Evolutionary conservation across 2,113 vertebrate species (phyloP), one percentile per base, ranked within the genome.

Genomic region (Poecilia latipinna): DNA sequence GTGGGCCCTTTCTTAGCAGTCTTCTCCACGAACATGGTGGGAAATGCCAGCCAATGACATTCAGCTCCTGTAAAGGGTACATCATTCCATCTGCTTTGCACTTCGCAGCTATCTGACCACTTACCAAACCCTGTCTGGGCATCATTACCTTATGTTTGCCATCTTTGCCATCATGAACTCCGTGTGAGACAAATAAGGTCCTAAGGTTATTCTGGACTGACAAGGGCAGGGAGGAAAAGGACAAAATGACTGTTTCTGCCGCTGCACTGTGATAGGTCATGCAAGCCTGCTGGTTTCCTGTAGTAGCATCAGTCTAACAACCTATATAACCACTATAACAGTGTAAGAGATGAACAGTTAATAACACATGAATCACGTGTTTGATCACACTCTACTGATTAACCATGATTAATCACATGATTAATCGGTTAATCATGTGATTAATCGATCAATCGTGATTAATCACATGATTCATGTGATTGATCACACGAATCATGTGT

Each of bases 21-120:
- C 72, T 87, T 86, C 74, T 88, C 89, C 85, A 85, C 15, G 75
- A 87, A 76, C 84, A 76, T 64, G 68, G 66, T 32, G 37, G 80
- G 75, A 91, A 91, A 93, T 92, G 92, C 90, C 91, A 92, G 83
- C 83, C 89, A 90, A 80, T 93, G 92, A 91, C 92, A 92, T 93
- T 93, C 92, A 91, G 77, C 86, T 83, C 65, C 65, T 71, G 83
- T 88, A 92, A 93, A 93, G 92, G 91, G 85, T 92, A 91, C 88
- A 89, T 92, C 89, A 88, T 85, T 92, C 91, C 92, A 93, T 92
- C 92, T 92, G 91, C 83, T 89, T 79, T 81, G 86, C 76, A 63
- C 77, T 88, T 77, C 12, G 37, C 86, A 88, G 89, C 84, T 84
- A 90, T 91, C 88, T 87, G 85, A 91, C 86, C 90, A 86, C 90